phyloP scores from a whole-genome alignment of 2,888 invertebrate species.

The Antheraea assamensis region DNA sequence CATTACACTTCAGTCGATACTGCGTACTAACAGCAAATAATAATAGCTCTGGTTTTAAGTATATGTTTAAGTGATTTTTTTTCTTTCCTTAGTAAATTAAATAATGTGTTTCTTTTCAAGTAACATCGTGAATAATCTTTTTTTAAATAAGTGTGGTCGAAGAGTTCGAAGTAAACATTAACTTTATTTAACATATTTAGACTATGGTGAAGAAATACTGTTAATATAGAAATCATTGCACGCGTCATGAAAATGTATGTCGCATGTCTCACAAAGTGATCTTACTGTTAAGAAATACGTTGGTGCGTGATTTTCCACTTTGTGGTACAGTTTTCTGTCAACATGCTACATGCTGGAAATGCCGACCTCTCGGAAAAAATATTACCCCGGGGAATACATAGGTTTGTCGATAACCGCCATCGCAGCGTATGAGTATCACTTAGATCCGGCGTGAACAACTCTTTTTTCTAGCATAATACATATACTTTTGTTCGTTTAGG shows the following conservation, averaged over 20 bases:
- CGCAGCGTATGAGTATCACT: not conserved
- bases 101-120: too few relatives aligned
- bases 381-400: constrained; percentile 6
- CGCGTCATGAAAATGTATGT: not conserved
- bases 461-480: constrained; percentile 6
- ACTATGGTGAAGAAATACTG: not conserved
- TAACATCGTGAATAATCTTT: too few relatives aligned
- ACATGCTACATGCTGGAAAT: not conserved
- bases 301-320: not conserved
- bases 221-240: not conserved
- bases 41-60: too few relatives aligned
- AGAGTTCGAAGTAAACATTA: not conserved
- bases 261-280: not conserved
- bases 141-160: too few relatives aligned
- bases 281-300: not conserved
- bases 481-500: not conserved
- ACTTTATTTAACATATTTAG: not conserved
- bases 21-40: too few relatives aligned
- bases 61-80: too few relatives aligned
- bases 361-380: not conserved
- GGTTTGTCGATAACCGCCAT: constrained; percentile 1
- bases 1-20: too few relatives aligned
- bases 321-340: not conserved
- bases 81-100: too few relatives aligned
- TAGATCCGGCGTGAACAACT: not conserved